Evolutionary conservation across 2,888 invertebrate species (phyloP), one percentile per base, ranked within the genome.

Genomic region (Epiblema foenella): DNA sequence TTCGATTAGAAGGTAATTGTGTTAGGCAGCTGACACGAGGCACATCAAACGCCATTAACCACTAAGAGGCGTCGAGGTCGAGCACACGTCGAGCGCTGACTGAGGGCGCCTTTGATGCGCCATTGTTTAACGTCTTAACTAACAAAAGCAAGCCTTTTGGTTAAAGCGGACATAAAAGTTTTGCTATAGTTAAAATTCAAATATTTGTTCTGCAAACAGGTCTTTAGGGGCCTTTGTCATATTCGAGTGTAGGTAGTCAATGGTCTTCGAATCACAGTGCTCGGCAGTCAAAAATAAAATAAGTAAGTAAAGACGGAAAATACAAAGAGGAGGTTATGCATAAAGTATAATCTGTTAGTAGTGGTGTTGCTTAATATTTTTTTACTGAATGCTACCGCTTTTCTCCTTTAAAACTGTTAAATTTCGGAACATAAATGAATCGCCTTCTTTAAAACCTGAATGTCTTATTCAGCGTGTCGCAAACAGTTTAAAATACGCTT

Each of bases 401-500:
- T 42, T 42, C 42, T 15, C 29, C 17, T 39, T 24, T 42, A 11
- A 49, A 46, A 8, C 59, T 20, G 11, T 11, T 57, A 46, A 63
- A 59, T 70, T 59, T 29, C 24, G 17, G 12, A 29, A 54, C 62
- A 46, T 59, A 52, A 69, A 33, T 17, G 42, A 54, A 63, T 57
- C 49, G 39, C 42, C 39, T 10, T n/a, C 56, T 56, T 46, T 60
- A 33, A 60, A n/a, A 33, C 15, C 66, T 20, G 60, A 57, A 60
- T 52, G 64, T 56, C 62, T 62, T 39, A 51, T 39, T 71, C 51
- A 62, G 60, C 60, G 24, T 52, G 56, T 24, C 51, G 66, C 15
- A 65, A 71, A 71, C 60, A 39, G 59, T 56, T 72, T 67, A 73
- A 74, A 68, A 64, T 63, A 71, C 74, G 71, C 73, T 77, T 73